Conservation (phyloP, 2,888 invertebrate species). For the Magallana nippona region DNA sequence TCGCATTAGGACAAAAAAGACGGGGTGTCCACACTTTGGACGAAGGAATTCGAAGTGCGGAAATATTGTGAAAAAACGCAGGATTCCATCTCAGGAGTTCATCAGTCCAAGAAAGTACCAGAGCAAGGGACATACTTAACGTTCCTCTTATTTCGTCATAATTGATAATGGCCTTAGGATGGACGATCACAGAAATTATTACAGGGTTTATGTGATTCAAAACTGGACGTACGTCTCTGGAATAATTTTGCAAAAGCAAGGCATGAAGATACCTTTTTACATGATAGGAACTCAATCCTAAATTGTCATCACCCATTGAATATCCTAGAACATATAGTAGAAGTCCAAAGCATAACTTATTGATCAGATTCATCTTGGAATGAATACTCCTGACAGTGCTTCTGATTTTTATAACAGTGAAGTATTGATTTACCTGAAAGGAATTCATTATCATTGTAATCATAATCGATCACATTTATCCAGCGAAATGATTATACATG, state of each 20-base stretch:
- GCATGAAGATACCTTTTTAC: not conserved
- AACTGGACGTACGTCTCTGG: not conserved
- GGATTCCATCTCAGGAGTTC: conserved; percentile 28
- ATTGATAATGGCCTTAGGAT: not conserved
- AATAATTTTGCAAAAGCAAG: not conserved
- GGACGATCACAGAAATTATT: not conserved
- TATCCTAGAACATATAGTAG: too few relatives aligned
- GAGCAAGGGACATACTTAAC: not conserved
- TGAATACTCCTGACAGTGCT: too few relatives aligned
- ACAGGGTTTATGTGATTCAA: not conserved
- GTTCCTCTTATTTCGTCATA: conserved; percentile 25
- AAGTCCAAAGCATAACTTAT: too few relatives aligned
- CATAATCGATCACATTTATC: too few relatives aligned
- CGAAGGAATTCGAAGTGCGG: not conserved
- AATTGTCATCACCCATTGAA: not conserved
- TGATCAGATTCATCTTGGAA: too few relatives aligned
- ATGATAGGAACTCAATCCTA: not conserved
- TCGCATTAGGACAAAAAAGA: not conserved
- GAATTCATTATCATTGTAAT: too few relatives aligned
- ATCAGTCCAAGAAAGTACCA: not conserved
- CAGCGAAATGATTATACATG: too few relatives aligned
- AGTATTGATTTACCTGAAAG: too few relatives aligned
- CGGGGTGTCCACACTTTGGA: not conserved
- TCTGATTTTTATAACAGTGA: too few relatives aligned
- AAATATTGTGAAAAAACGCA: not conserved